These are phyloP conservation scores for Platycheirus rosarum DNA, from an alignment of 2,888 invertebrate genomes.

Conservation along the genomic window DNA sequence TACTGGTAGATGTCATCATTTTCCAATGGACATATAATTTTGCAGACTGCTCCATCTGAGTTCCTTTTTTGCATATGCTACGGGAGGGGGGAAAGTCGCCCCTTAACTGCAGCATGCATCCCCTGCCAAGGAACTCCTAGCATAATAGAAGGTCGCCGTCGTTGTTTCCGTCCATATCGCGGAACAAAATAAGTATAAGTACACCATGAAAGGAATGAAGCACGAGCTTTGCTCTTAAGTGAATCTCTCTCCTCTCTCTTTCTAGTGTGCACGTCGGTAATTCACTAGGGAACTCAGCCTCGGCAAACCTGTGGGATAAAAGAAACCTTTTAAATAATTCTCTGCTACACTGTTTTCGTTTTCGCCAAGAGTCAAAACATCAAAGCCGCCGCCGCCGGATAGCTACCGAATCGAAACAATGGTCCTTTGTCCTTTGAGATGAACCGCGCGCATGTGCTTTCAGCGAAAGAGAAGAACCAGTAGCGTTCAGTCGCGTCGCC, in stretches of 20 bases:
- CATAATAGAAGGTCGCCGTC: constrained; percentile 61
- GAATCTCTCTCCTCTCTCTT: constrained; percentile 14
- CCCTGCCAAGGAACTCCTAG: not conserved
- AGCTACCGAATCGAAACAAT: constrained; percentile 72
- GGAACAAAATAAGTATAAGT: constrained; percentile 1
- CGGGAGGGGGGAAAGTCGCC: not conserved
- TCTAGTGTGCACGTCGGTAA: constrained; percentile 4
- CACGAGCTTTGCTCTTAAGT: constrained; percentile 36
- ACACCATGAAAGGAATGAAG: constrained; percentile 47
- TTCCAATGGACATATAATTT: constrained; percentile 71
- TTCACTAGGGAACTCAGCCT: constrained; percentile 56
- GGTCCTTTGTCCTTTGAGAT: constrained; percentile 74
- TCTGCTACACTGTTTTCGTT: constrained; percentile 62
- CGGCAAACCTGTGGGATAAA: constrained; percentile 46
- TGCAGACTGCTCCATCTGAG: constrained; percentile 12
- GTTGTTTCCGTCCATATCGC: not conserved
- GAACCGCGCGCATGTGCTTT: constrained; percentile 45
- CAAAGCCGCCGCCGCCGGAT: constrained; percentile 64
- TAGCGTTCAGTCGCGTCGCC: constrained; percentile 59
- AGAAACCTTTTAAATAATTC: constrained; percentile 58
- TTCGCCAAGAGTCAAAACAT: constrained; percentile 61
- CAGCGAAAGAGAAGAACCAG: constrained; percentile 48
- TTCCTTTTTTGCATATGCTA: constrained; percentile 69
- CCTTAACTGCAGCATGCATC: not conserved
- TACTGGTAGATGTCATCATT: constrained; percentile 68